Conservation (phyloP, 2,888 invertebrate genomes). For the Caenorhabditis sp. region DNA sequence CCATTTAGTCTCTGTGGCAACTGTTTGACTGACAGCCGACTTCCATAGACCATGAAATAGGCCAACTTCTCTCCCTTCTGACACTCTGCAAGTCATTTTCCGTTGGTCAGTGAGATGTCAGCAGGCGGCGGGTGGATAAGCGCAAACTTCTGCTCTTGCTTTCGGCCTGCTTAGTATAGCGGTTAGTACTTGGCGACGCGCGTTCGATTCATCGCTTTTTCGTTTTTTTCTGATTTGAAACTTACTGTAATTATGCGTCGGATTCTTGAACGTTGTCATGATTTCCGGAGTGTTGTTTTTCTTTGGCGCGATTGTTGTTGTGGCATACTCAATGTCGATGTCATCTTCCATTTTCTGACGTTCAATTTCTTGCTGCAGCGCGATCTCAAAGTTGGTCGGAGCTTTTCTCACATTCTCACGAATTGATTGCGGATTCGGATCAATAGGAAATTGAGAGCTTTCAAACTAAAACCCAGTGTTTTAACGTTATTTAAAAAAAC, state of each 20-base stretch:
- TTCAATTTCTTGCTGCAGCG: conserved; percentile 35
- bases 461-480: conserved; percentile 50
- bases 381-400: conserved; percentile 43
- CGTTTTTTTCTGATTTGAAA: neutral
- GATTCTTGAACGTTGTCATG: conserved; percentile 43
- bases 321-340: conserved; percentile 19
- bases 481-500: too few relatives aligned
- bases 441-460: conserved; percentile 26
- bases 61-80: conserved; percentile 54
- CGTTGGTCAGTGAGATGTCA: neutral
- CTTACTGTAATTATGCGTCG: conserved; percentile 50
- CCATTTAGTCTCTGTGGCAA: conserved; percentile 57
- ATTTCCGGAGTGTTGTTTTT: conserved; percentile 28
- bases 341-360: conserved; percentile 46
- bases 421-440: conserved; percentile 16
- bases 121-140: conserved; percentile 22
- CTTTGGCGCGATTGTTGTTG: conserved; percentile 35
- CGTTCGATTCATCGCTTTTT: conserved; percentile 47
- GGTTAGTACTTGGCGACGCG: conserved; percentile 74
- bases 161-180: conserved; percentile 65
- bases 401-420: conserved; percentile 41
- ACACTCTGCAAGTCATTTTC: conserved; percentile 57
- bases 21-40: conserved; percentile 42
- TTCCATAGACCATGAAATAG: conserved; percentile 66
- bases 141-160: conserved; percentile 1